Percentiles rank a stretch among this genome's conserved stretches.
Evolutionary conservation across 2,888 invertebrate species (phyloP).

Genomic region (Siphlonurus alternatus): DNA sequence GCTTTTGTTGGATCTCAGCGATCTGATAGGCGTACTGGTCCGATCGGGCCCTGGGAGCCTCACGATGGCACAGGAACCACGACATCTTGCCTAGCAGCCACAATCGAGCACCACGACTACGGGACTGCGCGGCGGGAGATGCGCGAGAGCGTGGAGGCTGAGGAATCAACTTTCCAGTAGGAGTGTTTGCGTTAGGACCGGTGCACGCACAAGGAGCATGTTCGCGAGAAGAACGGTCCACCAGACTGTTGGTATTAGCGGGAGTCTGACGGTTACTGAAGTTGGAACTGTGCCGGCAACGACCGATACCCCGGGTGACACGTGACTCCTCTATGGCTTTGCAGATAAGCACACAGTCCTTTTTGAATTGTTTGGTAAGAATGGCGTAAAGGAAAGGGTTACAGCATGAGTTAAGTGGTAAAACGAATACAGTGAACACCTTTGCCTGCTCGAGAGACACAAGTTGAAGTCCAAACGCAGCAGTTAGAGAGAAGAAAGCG

Average conservation of each 20-base stretch:
- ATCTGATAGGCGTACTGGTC: conserved; percentile 57
- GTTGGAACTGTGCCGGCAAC: conserved; percentile 71
- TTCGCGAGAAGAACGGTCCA: conserved; percentile 61
- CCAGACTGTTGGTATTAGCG: conserved; percentile 68
- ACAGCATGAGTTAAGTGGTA: conserved; percentile 92
- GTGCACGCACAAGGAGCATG: conserved; percentile 43
- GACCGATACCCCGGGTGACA: conserved; percentile 71
- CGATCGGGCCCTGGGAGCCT: conserved; percentile 26
- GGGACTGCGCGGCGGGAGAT: background rate
- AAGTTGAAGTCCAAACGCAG: conserved; percentile 77
- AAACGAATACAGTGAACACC: conserved; percentile 81
- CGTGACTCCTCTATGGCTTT: conserved; percentile 90
- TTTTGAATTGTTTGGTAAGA: conserved; percentile 93
- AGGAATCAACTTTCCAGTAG: background rate
- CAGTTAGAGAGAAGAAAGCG: conserved; percentile 86
- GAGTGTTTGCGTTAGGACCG: conserved; percentile 23
- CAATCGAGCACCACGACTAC: conserved; percentile 19
- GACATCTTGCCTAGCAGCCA: conserved; percentile 25
- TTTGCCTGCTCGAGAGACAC: conserved; percentile 92
- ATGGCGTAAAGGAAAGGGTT: conserved; percentile 97
- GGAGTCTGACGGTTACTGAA: conserved; percentile 78
- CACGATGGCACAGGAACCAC: conserved; percentile 8
- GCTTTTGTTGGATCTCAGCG: conserved; percentile 56
- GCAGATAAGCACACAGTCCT: conserved; percentile 90
- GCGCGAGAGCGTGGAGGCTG: background rate